A percentile compares a stretch with the other conserved stretches of the same genome.
Conservation (phyloP, 2,113 vertebrate species). For the Pycnonotus jocosus region DNA sequence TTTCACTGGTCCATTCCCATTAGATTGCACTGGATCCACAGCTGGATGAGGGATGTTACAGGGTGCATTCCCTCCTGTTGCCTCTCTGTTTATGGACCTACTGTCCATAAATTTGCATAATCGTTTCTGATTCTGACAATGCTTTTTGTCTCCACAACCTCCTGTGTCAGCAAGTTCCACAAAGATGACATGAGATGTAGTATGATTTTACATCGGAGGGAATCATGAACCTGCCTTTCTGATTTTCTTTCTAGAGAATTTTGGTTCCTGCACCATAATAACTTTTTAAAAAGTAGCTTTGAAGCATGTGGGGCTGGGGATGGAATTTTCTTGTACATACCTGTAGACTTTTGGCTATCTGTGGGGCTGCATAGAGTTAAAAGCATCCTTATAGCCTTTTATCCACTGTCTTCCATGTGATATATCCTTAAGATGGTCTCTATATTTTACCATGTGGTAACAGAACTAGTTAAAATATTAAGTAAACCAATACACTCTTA, state of each 20-base stretch:
- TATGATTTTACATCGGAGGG: neutral
- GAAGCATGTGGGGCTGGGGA: neutral
- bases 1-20: neutral
- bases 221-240: neutral
- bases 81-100: neutral
- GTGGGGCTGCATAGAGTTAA: neutral
- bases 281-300: neutral
- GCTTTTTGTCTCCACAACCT: neutral
- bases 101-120: neutral
- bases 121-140: neutral
- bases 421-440: neutral
- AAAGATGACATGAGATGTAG: neutral
- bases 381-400: neutral
- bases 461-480: neutral
- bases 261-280: neutral
- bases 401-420: neutral
- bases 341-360: neutral
- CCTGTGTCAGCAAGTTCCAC: neutral
- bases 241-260: neutral
- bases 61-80: neutral
- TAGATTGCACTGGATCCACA: neutral
- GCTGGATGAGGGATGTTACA: neutral
- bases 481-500: neutral
- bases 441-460: neutral
- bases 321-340: neutral